Evolutionary conservation across 2,888 invertebrate species (phyloP), one percentile per base, ranked within the genome.

Genomic region (Julus scandinavius): DNA sequence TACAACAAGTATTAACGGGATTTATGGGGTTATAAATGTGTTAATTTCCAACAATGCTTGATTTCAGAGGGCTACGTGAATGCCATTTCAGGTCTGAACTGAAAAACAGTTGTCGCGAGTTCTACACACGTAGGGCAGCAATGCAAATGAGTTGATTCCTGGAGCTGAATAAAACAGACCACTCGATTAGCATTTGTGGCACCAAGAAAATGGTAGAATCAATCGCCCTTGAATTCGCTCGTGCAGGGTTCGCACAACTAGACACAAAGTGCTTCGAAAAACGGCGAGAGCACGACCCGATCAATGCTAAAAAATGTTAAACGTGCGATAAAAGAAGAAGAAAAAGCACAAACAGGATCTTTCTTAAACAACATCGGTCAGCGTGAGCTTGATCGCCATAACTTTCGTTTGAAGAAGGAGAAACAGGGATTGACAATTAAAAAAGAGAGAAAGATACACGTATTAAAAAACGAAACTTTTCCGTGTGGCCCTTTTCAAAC

Each of bases 211-310:
- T 7, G 63, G 20, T 20, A 72, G 20, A 72, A 72, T 72, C 20
- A 20, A 29, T 29, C 63, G 20, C 20, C 20, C 63, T 17, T 63
- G 58, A 63, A 17, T n/a, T 63, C 58, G n/a, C 5, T 20, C 29
- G 7, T 72, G n/a, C 63, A 72, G 63, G 63, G 63, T 72, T 72
- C 63, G 63, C 63, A 72, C 63, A 72, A 20, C 63, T 72, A 72
- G 63, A 20, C 63, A 17, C 58, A 9, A 45, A 20, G 63, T 72
- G 20, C 29, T 72, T 72, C 63, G n/a, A 11, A n/a, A n/a, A 20
- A 72, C 29, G 6, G 63, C 20, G 63, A 20, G 20, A 72, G 63
- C 63, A 72, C 63, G 4, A 72, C 20, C 20, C 63, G 63, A 72
- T 20, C 5, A 72, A 45, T 45, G 17, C 3, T 17, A 17, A 17